Evolutionary conservation across 2,113 vertebrate genomes (phyloP).

Genomic region (Oceanites oceanicus): DNA sequence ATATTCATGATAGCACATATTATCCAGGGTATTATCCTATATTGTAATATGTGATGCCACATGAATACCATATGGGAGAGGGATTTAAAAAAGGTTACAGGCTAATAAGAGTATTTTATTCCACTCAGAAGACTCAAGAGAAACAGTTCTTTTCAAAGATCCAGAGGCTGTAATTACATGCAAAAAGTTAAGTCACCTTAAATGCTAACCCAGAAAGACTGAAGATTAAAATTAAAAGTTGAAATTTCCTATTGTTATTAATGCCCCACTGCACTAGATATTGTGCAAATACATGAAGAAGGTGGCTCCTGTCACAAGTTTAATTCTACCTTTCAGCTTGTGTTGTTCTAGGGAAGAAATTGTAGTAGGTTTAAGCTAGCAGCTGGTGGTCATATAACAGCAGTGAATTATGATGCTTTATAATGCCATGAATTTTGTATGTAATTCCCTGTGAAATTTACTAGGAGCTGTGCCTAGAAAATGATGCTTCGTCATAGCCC

Average conservation of each 20-base stretch:
- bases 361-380: background rate
- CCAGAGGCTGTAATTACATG: background rate
- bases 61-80: background rate
- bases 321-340: conserved; percentile 39
- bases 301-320: background rate
- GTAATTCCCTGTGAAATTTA: background rate
- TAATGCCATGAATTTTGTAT: background rate
- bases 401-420: background rate
- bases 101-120: conserved; percentile 42
- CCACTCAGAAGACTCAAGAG: conserved; percentile 6
- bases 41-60: conserved; percentile 16
- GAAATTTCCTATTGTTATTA: background rate
- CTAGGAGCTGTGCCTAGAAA: background rate
- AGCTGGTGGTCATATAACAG: conserved; percentile 11
- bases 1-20: background rate
- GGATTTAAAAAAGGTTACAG: conserved; percentile 16
- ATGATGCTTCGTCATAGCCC: background rate
- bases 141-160: background rate
- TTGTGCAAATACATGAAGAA: conserved; percentile 26
- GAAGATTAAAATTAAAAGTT: conserved; percentile 6
- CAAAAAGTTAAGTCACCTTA: conserved; percentile 24
- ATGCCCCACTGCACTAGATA: background rate
- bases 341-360: background rate
- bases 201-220: background rate
- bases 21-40: background rate